Base-by-base conservation (phyloP, 2,888 invertebrate genomes). In the Papilio elwesi region DNA sequence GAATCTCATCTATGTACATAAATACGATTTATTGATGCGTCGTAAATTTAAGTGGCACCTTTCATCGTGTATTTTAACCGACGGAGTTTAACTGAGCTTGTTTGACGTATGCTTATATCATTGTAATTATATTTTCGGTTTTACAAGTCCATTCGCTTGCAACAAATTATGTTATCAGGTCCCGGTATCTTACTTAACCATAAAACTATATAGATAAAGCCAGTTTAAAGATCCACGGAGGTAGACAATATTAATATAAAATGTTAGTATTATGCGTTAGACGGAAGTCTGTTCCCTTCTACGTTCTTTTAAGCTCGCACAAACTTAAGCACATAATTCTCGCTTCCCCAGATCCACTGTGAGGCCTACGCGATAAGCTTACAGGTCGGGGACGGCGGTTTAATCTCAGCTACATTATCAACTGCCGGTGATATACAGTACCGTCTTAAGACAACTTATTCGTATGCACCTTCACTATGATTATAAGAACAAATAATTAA, bases 1-100 rank as follows among this genome's bases (percentile, higher is more conserved):
- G 16, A n/a, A 11, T 36, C 66, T 66, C 66, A 66, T 53, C 12
- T 38, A 43, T 43, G 53, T 53, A 66, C n/a, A n/a, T n/a, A 51
- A n/a, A 43, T 4, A 52, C 8, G 53, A 52, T 52, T 66, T 66
- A 15, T 66, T 15, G 68, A 59, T 26, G 51, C 15, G 12, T 55
- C 12, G 12, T 57, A 43, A 43, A 43, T 36, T 57, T 57, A 57
- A 43, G 9, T 43, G 12, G 26, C 55, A 55, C 12, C 55, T 26
- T 55, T 36, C 53, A 53, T 10, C 36, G 36, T 36, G 13, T 36
- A 13, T 36, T 55, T 53, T 6, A 55, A 36, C 7, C 57, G 36
- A 36, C 12, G 13, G 1, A 36, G 36, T 26, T 57, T 13, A 57
- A 57, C 26, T 57, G 36, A 57, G 57, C 9, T 57, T 13, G 36